Conservation (phyloP, 2,797 vertebrate species). For the Allobates femoralis region DNA sequence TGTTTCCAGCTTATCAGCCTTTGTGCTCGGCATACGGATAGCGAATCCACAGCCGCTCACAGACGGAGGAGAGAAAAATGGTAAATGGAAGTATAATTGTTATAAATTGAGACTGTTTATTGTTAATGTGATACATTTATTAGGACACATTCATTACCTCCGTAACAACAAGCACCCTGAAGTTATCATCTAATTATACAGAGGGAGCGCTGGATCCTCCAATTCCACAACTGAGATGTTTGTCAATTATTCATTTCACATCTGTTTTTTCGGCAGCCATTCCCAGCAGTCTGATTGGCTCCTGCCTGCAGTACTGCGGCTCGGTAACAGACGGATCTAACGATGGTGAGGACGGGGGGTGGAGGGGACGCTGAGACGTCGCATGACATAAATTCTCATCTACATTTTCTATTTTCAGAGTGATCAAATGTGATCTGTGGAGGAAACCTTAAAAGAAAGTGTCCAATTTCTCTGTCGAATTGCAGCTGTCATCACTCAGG, state of each 20-base stretch:
- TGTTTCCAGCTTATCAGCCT: neutral
- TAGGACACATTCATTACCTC: slow-evolving; percentile 63
- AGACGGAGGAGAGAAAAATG: neutral
- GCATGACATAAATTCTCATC: neutral
- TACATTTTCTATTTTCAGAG: neutral
- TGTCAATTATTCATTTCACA: slow-evolving; percentile 62
- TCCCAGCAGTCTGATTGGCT: slow-evolving; percentile 51
- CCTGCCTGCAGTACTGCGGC: neutral
- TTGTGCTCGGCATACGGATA: neutral
- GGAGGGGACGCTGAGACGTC: too few relatives aligned
- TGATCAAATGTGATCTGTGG: neutral
- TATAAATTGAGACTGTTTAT: slow-evolving; percentile 60
- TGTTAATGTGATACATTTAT: slow-evolving; percentile 64
- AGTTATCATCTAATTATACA: slow-evolving; percentile 62
- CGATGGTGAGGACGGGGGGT: neutral
- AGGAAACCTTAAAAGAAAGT: neutral
- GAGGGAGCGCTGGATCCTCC: slow-evolving; percentile 29
- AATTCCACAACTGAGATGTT: slow-evolving; percentile 40
- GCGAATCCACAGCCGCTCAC: slow-evolving; percentile 14
- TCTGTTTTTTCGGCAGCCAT: slow-evolving; percentile 50
- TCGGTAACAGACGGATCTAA: slow-evolving; percentile 6
- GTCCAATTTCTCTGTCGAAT: neutral
- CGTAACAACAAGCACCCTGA: slow-evolving; percentile 59
- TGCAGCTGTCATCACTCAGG: too few relatives aligned
- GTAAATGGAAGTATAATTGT: slow-evolving; percentile 60